Base-by-base conservation (phyloP, 2,888 invertebrate genomes). In the Chesias legatella region DNA sequence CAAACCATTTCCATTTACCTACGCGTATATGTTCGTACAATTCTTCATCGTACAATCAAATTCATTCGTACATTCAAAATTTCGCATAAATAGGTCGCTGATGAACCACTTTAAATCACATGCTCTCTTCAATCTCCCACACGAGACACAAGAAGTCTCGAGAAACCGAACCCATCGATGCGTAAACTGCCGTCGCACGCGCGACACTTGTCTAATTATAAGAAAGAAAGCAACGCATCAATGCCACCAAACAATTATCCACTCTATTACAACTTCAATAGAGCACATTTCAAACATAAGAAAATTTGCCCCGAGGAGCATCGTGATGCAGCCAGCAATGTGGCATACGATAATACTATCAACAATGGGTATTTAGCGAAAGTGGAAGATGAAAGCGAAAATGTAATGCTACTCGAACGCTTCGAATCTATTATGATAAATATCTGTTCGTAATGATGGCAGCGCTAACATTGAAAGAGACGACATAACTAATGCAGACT, bases 311-410 rank as follows among this genome's bases (percentile, higher is more conserved):
- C 48, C 22, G 51, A 48, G 57, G 53, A 48, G 41, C 48, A 48
- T 48, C 57, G 57, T 57, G 55, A 51, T 48, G 43, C 48, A 39
- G 37, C 24, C 48, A 10, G 51, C 43, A 51, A 45, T 50, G 48
- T 48, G 47, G 46, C 51, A 53, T 56, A 47, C 52, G 55, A 58
- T 58, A 55, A 57, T 52, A 52, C 52, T 57, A 57, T 55, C 55
- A 51, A 58, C 57, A 56, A 60, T 60, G 47, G 55, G 59, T 59
- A 60, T 62, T 62, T 62, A 62, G 62, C 62, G 62, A 62, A 62
- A 62, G 62, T 60, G 52, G 46, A 44, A 51, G 54, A 58, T 53
- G 62, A 60, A 60, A 62, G 62, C 56, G 62, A 58, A 57, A 56
- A 51, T 51, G 56, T 53, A 48, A 56, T 48, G 50, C 43, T 48